A percentile compares a stretch with the other conserved stretches of the same genome.
phyloP scores from a whole-genome alignment of 2,113 vertebrate species.

The Gymnocephalus cernua region DNA sequence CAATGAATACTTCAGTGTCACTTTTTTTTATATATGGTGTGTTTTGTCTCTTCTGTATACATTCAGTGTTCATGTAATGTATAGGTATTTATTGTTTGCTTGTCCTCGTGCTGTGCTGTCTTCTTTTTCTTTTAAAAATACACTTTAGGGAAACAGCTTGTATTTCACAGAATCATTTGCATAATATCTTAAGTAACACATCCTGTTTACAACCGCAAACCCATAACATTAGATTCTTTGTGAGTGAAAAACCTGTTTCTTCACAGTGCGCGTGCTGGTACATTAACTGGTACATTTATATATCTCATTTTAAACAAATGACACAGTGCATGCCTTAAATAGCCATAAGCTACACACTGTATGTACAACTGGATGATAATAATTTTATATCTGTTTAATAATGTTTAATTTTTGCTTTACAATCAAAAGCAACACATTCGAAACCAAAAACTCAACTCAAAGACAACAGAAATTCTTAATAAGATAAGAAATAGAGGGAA shows the following conservation, averaged over 20 bases:
- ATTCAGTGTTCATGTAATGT: neutral
- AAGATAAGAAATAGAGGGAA: neutral
- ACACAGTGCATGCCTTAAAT: neutral
- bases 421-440: neutral
- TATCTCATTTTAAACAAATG: neutral
- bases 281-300: neutral
- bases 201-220: constrained; percentile 92
- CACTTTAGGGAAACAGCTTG: constrained; percentile 74
- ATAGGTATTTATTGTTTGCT: neutral
- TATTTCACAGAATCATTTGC: constrained; percentile 90
- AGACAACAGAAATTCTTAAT: neutral
- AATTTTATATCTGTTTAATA: neutral
- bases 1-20: neutral
- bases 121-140: neutral
- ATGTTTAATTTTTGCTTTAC: neutral
- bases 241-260: constrained; percentile 87
- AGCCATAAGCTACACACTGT: neutral
- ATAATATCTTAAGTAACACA: constrained; percentile 90
- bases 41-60: neutral
- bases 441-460: neutral
- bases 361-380: neutral
- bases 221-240: constrained; percentile 83
- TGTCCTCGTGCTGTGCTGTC: neutral
- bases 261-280: constrained; percentile 76
- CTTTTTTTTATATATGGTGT: neutral